A percentile compares a stretch with the other conserved stretches of the same genome.
Evolutionary conservation across 2,113 vertebrate genomes (phyloP).

Genomic region (Ovis aries): DNA sequence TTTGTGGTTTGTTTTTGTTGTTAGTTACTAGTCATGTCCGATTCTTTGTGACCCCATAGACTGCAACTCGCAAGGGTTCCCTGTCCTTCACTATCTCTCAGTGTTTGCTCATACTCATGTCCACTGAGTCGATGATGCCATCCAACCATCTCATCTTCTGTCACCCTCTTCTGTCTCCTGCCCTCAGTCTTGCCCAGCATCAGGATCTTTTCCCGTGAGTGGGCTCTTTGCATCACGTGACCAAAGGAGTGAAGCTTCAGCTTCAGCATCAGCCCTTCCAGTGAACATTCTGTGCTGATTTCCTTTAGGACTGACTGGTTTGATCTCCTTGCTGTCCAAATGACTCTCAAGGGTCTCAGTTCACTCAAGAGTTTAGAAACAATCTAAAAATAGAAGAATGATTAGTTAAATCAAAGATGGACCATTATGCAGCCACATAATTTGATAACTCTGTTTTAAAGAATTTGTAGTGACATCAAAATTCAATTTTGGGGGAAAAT

Average conservation of each 20-base stretch:
- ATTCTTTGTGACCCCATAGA: neutral
- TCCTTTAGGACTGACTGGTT: neutral
- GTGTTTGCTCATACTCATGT: neutral
- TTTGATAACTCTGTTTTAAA: neutral
- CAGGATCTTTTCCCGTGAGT: neutral
- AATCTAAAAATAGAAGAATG: neutral
- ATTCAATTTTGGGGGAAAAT: neutral
- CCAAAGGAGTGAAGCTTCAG: neutral
- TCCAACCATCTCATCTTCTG: neutral
- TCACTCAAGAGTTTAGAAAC: neutral
- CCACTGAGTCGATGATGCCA: neutral
- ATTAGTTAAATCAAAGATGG: neutral
- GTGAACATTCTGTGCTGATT: neutral
- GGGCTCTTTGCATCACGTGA: neutral
- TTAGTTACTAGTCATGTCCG: neutral
- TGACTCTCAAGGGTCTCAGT: neutral
- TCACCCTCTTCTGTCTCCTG: neutral
- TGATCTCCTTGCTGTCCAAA: neutral
- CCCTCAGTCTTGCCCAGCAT: neutral
- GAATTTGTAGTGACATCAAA: neutral
- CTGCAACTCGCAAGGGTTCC: neutral
- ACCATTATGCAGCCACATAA: neutral
- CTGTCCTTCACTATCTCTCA: neutral
- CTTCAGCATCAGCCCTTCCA: neutral
- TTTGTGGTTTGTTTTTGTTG: neutral